phyloP scores from a whole-genome alignment of 1,140 invertebrate species.

The Caenorhabditis remanei region DNA sequence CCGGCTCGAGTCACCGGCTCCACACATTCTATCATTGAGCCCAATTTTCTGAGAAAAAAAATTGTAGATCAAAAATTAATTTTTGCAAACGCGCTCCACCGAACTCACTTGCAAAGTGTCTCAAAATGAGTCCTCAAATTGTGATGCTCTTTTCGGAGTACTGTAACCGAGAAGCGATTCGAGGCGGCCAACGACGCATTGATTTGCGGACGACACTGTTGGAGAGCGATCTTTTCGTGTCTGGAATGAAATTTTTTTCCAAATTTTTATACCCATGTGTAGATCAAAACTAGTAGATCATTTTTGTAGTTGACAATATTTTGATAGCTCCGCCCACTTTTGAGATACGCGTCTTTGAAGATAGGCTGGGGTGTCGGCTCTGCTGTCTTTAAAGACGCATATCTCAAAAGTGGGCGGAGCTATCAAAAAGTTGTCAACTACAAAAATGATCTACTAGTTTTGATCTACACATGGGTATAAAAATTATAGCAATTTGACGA shows the following conservation, averaged over 20 bases:
- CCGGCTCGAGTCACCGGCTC: slow-evolving; percentile 65
- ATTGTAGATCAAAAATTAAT: not conserved
- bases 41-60: slow-evolving; percentile 60
- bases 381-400: no score
- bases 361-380: no score
- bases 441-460: no score
- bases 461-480: no score
- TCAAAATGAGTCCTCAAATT: slow-evolving; percentile 64
- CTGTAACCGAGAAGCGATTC: slow-evolving; percentile 63
- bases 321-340: not conserved
- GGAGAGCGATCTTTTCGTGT: slow-evolving; percentile 64
- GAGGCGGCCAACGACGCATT: slow-evolving; percentile 62
- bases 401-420: no score
- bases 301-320: not conserved
- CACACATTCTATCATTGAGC: slow-evolving; percentile 65
- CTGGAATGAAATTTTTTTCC: slow-evolving; percentile 59
- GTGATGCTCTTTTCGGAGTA: slow-evolving; percentile 68
- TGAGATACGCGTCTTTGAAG: no score
- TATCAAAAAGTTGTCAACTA: no score
- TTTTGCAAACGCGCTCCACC: not conserved
- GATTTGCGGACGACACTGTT: slow-evolving; percentile 63
- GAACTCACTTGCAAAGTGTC: slow-evolving; percentile 62
- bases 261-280: no score
- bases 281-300: no score
- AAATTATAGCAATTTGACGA: no score